A percentile compares a stretch with the other conserved stretches of the same genome.
Evolutionary conservation across 2,113 vertebrate species (phyloP).

Genomic region (Parotia lawesii): DNA sequence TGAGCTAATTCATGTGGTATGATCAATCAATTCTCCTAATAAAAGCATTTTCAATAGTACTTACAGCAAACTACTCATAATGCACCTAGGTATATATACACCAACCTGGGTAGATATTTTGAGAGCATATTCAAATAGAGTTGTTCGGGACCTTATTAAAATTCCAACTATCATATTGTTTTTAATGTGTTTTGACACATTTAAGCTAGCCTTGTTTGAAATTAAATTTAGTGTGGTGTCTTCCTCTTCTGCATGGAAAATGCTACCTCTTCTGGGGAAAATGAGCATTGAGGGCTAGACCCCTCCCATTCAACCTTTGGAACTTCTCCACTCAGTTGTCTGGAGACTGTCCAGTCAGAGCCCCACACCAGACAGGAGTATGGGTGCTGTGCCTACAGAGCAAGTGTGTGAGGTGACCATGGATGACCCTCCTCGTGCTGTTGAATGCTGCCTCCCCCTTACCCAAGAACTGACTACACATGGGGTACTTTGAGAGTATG

Average conservation of each 20-base stretch:
- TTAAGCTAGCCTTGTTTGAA: not conserved
- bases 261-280: not conserved
- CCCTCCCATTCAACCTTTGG: not conserved
- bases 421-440: not conserved
- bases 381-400: too few relatives aligned
- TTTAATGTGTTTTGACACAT: not conserved
- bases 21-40: not conserved
- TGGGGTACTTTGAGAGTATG: not conserved
- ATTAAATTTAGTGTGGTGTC: not conserved
- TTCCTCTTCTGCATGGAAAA: not conserved
- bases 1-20: not conserved
- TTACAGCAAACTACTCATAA: not conserved
- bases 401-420: not conserved
- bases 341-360: not conserved
- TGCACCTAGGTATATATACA: not conserved
- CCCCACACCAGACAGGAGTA: accelerated
- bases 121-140: not conserved
- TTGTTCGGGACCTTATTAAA: not conserved
- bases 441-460: not conserved
- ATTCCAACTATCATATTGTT: not conserved
- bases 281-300: not conserved
- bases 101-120: not conserved
- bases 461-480: accelerated
- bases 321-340: not conserved
- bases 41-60: not conserved